Conservation (phyloP, 2,797 vertebrate species). For the Lophotriccus pileatus region DNA sequence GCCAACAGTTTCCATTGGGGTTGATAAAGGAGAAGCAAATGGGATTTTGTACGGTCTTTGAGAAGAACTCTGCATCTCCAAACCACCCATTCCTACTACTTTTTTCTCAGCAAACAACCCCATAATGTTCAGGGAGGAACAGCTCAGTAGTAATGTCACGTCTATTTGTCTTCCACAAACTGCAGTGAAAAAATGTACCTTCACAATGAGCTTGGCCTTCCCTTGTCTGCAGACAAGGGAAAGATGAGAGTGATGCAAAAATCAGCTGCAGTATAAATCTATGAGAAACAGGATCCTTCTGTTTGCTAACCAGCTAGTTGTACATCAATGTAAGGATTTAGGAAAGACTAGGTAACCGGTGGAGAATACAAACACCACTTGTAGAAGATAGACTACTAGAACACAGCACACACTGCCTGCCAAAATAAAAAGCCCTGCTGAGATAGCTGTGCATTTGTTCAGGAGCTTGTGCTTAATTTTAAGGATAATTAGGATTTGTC, state of each 20-base stretch:
- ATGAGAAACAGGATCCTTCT: not conserved
- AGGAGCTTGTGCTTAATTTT: not conserved
- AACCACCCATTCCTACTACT: not conserved
- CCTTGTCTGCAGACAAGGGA: not conserved
- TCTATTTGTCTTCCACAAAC: not conserved
- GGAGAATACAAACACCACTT: not conserved
- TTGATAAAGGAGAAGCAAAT: not conserved
- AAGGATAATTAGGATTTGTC: slow-evolving; percentile 12
- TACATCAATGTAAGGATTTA: not conserved
- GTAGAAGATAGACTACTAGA: not conserved
- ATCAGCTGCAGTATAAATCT: not conserved
- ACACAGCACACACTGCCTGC: not conserved
- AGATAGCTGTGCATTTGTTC: not conserved
- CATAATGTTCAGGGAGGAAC: not conserved
- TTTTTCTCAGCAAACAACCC: not conserved
- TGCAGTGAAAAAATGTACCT: not conserved
- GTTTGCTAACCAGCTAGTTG: not conserved
- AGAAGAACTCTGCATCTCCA: not conserved
- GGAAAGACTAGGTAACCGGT: not conserved
- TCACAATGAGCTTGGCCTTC: not conserved
- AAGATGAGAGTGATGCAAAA: not conserved
- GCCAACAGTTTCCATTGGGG: not conserved
- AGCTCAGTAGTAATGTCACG: not conserved
- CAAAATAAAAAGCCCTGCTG: not conserved
- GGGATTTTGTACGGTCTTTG: not conserved